These are phyloP conservation scores for Brachirus orientalis DNA, from an alignment of 2,113 vertebrate species.

Conservation along the genomic window DNA sequence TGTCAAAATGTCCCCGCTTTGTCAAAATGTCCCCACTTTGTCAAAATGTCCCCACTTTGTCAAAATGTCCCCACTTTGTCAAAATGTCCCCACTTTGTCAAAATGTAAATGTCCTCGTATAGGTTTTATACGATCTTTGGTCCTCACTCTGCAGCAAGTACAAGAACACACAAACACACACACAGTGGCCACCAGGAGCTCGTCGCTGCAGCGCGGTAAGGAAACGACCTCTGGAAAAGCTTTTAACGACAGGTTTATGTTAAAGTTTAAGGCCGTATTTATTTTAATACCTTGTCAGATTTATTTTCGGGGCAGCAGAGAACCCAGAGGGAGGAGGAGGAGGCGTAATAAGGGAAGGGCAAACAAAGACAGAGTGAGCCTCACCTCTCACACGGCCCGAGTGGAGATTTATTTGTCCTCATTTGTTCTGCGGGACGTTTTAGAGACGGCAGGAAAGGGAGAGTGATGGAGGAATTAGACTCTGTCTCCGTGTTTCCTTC, in stretches of 20 bases:
- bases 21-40: too few relatives aligned
- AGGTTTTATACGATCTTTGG: too few relatives aligned
- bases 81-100: too few relatives aligned
- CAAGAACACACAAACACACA: too few relatives aligned
- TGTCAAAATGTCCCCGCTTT: too few relatives aligned
- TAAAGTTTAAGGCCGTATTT: slow-evolving; percentile 28
- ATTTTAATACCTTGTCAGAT: slow-evolving; percentile 26
- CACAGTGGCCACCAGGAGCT: slow-evolving; percentile 19
- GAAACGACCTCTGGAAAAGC: slow-evolving; percentile 1
- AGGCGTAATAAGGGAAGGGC: slow-evolving; percentile 33
- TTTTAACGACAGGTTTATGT: slow-evolving; percentile 34
- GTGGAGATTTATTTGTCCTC: slow-evolving; percentile 21
- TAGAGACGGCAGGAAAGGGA: too few relatives aligned
- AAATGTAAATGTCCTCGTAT: too few relatives aligned
- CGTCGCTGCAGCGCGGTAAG: background rate
- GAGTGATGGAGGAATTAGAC: background rate
- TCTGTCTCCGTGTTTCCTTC: background rate
- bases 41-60: too few relatives aligned
- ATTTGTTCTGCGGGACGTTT: slow-evolving; percentile 21
- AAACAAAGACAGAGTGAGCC: slow-evolving; percentile 37
- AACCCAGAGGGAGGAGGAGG: slow-evolving; percentile 15
- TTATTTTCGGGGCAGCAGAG: slow-evolving; percentile 4
- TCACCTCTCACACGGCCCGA: slow-evolving; percentile 40
- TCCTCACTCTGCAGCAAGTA: too few relatives aligned
- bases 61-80: too few relatives aligned